Evolutionary conservation across 2,797 vertebrate genomes (phyloP).

Genomic region (Coreius guichenoti): DNA sequence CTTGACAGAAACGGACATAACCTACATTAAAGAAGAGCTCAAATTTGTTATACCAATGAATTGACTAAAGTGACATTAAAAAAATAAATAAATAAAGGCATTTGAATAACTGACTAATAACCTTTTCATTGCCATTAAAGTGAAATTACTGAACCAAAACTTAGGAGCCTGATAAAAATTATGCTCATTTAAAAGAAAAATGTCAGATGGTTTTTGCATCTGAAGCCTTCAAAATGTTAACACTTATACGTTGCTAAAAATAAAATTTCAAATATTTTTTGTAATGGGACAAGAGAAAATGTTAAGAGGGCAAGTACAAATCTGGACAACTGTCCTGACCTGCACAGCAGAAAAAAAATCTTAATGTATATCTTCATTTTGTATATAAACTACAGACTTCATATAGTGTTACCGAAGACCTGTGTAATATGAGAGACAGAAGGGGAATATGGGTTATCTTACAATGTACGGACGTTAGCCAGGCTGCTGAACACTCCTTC

Average conservation of each 20-base stretch:
- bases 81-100: too few relatives aligned
- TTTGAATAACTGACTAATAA: too few relatives aligned
- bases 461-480: constrained; percentile 87
- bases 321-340: background rate
- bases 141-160: too few relatives aligned
- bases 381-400: background rate
- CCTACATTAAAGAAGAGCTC: too few relatives aligned
- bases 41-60: background rate
- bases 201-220: too few relatives aligned
- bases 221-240: background rate
- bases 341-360: background rate
- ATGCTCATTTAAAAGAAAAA: too few relatives aligned
- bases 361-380: background rate
- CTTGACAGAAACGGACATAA: too few relatives aligned
- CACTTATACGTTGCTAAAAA: background rate
- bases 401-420: background rate
- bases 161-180: too few relatives aligned
- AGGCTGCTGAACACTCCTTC: constrained; percentile 92
- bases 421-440: background rate
- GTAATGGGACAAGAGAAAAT: background rate
- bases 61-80: too few relatives aligned
- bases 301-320: background rate
- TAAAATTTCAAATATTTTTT: background rate
- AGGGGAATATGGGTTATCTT: constrained; percentile 71
- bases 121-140: too few relatives aligned